Conservation (phyloP, 2,888 invertebrate genomes). For the Apamea crenata region DNA sequence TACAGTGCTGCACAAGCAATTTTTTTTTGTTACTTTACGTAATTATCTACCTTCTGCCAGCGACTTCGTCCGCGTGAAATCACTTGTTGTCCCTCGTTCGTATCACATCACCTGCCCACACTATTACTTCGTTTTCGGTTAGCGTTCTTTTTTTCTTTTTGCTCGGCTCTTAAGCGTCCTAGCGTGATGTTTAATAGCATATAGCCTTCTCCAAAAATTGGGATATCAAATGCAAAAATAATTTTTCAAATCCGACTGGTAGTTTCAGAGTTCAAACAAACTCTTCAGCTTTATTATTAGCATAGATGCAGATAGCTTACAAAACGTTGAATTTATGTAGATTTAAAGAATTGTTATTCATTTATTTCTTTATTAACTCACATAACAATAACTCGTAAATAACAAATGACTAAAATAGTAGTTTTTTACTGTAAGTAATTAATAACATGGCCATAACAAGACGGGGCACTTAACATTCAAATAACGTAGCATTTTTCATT, state of each 20-base stretch:
- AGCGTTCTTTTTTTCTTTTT: not conserved
- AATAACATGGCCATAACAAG: constrained; percentile 10
- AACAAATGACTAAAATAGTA: not conserved
- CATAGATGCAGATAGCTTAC: not conserved
- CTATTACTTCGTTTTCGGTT: not conserved
- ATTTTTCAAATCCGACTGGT: not conserved
- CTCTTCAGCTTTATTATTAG: not conserved
- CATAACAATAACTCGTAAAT: not conserved
- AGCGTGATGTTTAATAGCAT: not conserved
- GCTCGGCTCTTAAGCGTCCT: not conserved
- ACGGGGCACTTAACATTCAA: constrained; percentile 24
- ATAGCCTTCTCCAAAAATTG: too few species aligned
- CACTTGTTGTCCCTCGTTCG: not conserved
- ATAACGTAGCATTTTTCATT: constrained; percentile 23
- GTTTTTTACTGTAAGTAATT: not conserved
- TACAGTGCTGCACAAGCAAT: too few species aligned
- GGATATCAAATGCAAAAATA: not conserved
- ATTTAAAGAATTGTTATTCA: not conserved
- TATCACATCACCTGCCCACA: not conserved
- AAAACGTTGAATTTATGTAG: not conserved
- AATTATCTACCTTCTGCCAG: too few species aligned
- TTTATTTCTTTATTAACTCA: not conserved
- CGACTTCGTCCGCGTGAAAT: not conserved
- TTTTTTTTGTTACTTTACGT: too few species aligned
- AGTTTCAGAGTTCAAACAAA: not conserved